These are phyloP conservation scores for Bombus sylvicola DNA, from an alignment of 1,140 invertebrate genomes.

Conservation along the genomic window DNA sequence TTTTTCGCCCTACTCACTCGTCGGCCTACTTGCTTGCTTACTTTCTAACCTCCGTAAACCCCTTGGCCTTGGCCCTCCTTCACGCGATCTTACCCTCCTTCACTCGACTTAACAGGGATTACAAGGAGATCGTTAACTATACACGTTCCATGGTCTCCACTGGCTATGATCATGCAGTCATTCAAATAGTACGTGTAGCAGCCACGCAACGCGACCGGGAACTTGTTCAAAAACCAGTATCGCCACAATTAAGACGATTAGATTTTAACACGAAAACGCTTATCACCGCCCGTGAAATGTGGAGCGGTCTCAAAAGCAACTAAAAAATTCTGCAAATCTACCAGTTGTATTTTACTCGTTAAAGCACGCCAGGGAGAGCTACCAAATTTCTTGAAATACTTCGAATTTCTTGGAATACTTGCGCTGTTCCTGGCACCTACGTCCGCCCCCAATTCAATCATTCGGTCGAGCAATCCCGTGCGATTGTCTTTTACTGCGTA, in stretches of 20 bases:
- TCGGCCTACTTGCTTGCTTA: slow-evolving; percentile 70
- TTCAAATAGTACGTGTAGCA: slow-evolving; percentile 44
- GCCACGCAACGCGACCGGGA: slow-evolving; percentile 48
- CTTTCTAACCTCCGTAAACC: slow-evolving; percentile 58
- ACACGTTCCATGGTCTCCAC: slow-evolving; percentile 57
- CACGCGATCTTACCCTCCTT: slow-evolving; percentile 76
- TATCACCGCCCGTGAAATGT: not conserved
- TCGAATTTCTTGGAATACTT: slow-evolving; percentile 82
- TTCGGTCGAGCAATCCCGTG: slow-evolving; percentile 92
- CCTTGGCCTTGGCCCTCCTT: slow-evolving; percentile 82
- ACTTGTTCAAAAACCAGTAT: slow-evolving; percentile 7
- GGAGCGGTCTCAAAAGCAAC: too few relatives aligned
- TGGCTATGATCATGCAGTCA: slow-evolving; percentile 30
- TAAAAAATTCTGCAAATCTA: not conserved
- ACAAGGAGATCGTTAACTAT: slow-evolving; percentile 74
- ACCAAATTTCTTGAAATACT: not conserved
- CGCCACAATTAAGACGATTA: not conserved
- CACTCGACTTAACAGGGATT: slow-evolving; percentile 72
- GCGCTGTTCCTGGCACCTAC: slow-evolving; percentile 95
- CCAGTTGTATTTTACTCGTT: not conserved
- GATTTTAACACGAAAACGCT: slow-evolving; percentile 17
- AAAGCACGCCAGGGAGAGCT: not conserved
- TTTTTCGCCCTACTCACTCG: slow-evolving; percentile 71
- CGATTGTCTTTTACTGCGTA: slow-evolving; percentile 97
- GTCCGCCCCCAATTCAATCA: slow-evolving; percentile 96